These are phyloP conservation scores for Caiman crocodilus DNA, from an alignment of 2,797 vertebrate genomes.

Conservation along the genomic window DNA sequence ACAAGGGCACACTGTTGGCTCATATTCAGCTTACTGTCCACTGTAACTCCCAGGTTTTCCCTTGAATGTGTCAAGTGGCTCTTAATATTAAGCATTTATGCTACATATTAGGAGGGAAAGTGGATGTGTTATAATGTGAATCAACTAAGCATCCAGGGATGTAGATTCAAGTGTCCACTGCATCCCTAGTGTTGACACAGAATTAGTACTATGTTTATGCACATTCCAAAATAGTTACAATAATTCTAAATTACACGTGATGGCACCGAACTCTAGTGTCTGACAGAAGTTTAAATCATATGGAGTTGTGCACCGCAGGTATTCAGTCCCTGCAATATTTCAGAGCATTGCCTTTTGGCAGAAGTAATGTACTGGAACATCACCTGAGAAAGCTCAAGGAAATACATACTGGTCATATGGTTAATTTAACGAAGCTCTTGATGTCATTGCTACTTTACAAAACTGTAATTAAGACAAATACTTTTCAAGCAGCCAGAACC, in stretches of 20 bases:
- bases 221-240: slow-evolving; percentile 11
- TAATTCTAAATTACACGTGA: background rate
- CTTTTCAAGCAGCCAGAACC: slow-evolving; percentile 31
- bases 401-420: slow-evolving; percentile 55
- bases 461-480: slow-evolving; percentile 48
- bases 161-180: background rate
- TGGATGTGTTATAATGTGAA: background rate
- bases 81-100: background rate
- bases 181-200: background rate
- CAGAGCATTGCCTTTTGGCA: slow-evolving; percentile 36
- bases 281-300: background rate
- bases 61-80: background rate
- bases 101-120: background rate
- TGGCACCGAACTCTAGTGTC: background rate
- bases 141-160: background rate
- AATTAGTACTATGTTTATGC: slow-evolving; percentile 1
- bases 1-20: no score
- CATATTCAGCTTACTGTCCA: no score
- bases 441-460: slow-evolving; percentile 54
- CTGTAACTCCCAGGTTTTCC: background rate
- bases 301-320: background rate
- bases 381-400: slow-evolving; percentile 48
- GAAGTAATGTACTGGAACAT: background rate
- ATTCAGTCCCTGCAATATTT: slow-evolving; percentile 21
- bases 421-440: slow-evolving; percentile 63